Percentiles rank a stretch among this genome's conserved stretches.
Evolutionary conservation across 2,888 invertebrate genomes (phyloP).

Genomic region (Uloborus plumipes): DNA sequence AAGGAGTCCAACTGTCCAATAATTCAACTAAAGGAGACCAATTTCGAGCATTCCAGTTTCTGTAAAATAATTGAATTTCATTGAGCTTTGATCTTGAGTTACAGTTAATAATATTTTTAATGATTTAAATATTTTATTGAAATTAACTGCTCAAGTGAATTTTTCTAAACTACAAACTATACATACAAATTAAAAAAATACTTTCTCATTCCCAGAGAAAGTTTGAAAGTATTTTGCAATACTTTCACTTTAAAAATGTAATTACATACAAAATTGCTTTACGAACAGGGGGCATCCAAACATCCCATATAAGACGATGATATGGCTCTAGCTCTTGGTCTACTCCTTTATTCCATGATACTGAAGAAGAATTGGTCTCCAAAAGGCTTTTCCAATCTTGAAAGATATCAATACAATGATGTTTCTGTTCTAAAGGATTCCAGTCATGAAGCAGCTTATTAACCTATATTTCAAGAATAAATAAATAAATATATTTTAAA

Average conservation of each 20-base stretch:
- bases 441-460: constrained; percentile 82
- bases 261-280: constrained; percentile 70
- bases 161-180: neutral
- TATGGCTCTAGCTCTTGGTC: constrained; percentile 76
- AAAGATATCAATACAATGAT: constrained; percentile 71
- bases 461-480: constrained; percentile 72
- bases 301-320: constrained; percentile 88
- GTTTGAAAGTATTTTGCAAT: constrained; percentile 2
- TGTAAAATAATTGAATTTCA: constrained; percentile 67
- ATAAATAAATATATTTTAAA: no score
- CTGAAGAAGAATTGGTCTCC: constrained; percentile 74
- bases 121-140: neutral
- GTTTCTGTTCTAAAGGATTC: constrained; percentile 79
- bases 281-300: constrained; percentile 88
- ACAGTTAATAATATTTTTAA: neutral
- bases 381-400: constrained; percentile 72
- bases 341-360: constrained; percentile 71
- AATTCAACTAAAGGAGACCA: constrained; percentile 84
- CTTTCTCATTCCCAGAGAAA: neutral
- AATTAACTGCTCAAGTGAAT: neutral
- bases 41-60: constrained; percentile 86
- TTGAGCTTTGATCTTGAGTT: neutral
- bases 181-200: neutral
- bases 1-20: constrained; percentile 84
- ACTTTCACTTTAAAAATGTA: constrained; percentile 38